These are phyloP conservation scores for Ctenodactylus gundi DNA, from an alignment of 2,113 vertebrate genomes.

Conservation along the genomic window DNA sequence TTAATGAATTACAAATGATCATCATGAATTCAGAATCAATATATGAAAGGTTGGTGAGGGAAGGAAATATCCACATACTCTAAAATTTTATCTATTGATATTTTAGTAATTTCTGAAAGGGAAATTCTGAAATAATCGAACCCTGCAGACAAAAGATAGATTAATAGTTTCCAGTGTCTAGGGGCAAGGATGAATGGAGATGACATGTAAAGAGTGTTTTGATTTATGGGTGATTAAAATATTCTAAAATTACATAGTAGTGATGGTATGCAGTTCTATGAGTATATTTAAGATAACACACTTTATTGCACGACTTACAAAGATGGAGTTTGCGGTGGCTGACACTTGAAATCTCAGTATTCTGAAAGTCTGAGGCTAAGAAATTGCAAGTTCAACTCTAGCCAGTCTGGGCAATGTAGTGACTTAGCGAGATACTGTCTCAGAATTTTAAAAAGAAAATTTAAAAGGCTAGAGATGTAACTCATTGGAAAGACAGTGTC, in stretches of 20 bases:
- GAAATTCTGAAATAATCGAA: background rate
- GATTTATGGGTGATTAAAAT: background rate
- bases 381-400: background rate
- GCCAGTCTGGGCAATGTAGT: background rate
- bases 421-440: background rate
- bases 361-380: background rate
- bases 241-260: background rate
- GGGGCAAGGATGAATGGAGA: too few relatives aligned
- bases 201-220: background rate
- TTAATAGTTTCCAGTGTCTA: background rate
- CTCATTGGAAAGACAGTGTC: too few relatives aligned
- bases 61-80: background rate
- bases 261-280: background rate
- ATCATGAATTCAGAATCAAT: conserved; percentile 23
- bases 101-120: background rate
- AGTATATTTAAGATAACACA: background rate
- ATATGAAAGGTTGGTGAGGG: background rate
- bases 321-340: background rate
- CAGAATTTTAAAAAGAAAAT: background rate
- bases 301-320: background rate
- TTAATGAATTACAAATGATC: conserved; percentile 8
- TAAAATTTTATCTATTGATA: background rate
- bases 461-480: background rate
- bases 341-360: background rate
- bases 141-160: background rate